Percentiles rank a stretch among this genome's conserved stretches.
phyloP scores from a whole-genome alignment of 2,113 vertebrate genomes.

The Alces alces region DNA sequence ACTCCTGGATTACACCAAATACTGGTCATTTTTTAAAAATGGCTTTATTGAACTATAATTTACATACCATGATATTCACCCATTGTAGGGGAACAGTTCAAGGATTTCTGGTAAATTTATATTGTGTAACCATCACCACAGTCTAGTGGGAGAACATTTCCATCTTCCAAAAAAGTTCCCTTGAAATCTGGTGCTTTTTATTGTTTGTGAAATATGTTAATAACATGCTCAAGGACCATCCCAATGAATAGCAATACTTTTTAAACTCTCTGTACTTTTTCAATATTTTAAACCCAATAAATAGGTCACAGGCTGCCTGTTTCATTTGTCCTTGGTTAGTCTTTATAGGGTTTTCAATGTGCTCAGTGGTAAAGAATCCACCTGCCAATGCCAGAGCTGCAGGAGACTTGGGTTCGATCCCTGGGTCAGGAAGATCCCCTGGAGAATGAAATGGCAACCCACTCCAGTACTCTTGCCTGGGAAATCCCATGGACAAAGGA shows the following conservation, averaged over 20 bases:
- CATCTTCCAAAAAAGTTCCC: not conserved
- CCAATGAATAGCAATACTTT: not conserved
- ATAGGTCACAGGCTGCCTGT: not conserved
- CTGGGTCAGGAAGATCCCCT: not conserved
- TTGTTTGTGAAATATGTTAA: not conserved
- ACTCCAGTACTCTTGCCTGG: not conserved
- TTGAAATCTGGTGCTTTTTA: not conserved
- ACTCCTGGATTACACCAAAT: slow-evolving; percentile 9
- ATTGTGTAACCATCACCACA: not conserved
- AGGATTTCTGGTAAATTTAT: not conserved
- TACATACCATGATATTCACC: slow-evolving; percentile 4
- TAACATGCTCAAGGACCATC: not conserved
- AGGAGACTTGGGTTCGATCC: not conserved
- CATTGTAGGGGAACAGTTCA: not conserved
- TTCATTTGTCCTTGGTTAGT: not conserved
- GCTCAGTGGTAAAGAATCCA: not conserved
- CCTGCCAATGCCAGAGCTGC: not conserved
- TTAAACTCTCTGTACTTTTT: not conserved
- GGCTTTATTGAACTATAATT: slow-evolving; percentile 17
- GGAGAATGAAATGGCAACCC: not conserved
- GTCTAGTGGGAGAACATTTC: not conserved
- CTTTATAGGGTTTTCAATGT: not conserved
- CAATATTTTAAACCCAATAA: not conserved
- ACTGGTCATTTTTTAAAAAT: not conserved
- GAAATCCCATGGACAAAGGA: not conserved